A percentile compares a stretch with the other conserved stretches of the same genome.
Evolutionary conservation across 2,797 vertebrate species (phyloP).

Genomic region (Picus viridis): DNA sequence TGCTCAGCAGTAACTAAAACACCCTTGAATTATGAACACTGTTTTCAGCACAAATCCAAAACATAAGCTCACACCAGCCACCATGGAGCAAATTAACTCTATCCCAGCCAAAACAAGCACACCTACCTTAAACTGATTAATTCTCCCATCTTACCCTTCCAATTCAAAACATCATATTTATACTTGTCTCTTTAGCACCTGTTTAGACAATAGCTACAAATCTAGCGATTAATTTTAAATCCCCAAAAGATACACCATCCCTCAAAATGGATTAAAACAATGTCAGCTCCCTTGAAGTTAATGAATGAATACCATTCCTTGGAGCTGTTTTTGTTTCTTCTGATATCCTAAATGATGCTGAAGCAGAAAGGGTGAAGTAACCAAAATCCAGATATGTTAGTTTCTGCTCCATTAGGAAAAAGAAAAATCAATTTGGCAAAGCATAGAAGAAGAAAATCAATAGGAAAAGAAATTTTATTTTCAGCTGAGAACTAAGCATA

Average conservation of each 20-base stretch:
- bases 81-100: neutral
- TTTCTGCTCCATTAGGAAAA: conserved; percentile 81
- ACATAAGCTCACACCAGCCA: neutral
- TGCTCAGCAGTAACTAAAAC: neutral
- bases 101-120: neutral
- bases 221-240: conserved; percentile 44
- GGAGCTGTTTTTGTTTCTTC: conserved; percentile 50
- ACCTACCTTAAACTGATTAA: conserved; percentile 2
- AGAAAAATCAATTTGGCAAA: conserved; percentile 81
- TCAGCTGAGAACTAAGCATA: conserved; percentile 76
- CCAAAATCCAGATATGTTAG: conserved; percentile 76
- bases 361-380: conserved; percentile 70
- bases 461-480: conserved; percentile 81
- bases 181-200: conserved; percentile 40
- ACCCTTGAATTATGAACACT: neutral
- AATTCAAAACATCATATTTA: conserved; percentile 20
- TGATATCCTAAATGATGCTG: conserved; percentile 49
- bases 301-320: conserved; percentile 43
- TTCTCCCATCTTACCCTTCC: neutral
- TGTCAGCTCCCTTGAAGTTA: conserved; percentile 52
- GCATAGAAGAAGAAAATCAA: conserved; percentile 81
- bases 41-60: neutral
- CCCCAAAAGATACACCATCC: conserved; percentile 12
- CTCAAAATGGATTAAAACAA: conserved; percentile 50
- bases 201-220: conserved; percentile 44